Base-by-base conservation (phyloP, 1,140 invertebrate species). In the Lethocerus indicus region DNA sequence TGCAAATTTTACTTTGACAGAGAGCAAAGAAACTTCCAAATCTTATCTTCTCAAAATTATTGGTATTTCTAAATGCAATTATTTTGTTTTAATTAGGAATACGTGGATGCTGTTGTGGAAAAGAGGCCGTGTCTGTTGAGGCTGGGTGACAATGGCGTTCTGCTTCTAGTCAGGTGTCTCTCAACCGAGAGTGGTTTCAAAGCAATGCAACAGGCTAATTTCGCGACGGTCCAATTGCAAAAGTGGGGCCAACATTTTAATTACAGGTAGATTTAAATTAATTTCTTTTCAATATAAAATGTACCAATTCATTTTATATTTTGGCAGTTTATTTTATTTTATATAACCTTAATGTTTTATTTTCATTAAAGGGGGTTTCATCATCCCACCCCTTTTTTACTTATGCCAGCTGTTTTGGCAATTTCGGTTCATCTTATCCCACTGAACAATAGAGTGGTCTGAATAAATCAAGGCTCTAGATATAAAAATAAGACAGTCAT, bases 111-210 rank as follows among this genome's bases (percentile, higher is more conserved):
- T 49, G 64, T 95, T 27, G 75, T 89, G 49, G 71, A 73, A 40
- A 63, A 84, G 43, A 75, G 78, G 54, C 83, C 84, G 0, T 70
- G 77, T n/a, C 62, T 91, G 0, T 67, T 81, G 14, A 78, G 83
- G 51, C 66, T 89, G 0, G 87, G 87, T 0, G 87, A 94, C 61
- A 75, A 78, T 41, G 89, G 88, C 0, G 76, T 86, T 25, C 61
- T 94, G 16, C 62, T 95, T 12, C 75, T 88, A 62, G 72, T 89
- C 13, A 70, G 83, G n/a, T 78, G 89, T 45, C 76, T 92, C 32
- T 87, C 88, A 1, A 70, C 82, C 1, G 72, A 76, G 3, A 68
- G 70, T 16, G 83, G 83, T 1, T 84, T 86, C 47, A 73, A 72
- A 44, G 71, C 74, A 50, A 71, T 85, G 6, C 67, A 70, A 5